Evolutionary conservation across 2,797 vertebrate genomes (phyloP).

Genomic region (Anguilla anguilla): DNA sequence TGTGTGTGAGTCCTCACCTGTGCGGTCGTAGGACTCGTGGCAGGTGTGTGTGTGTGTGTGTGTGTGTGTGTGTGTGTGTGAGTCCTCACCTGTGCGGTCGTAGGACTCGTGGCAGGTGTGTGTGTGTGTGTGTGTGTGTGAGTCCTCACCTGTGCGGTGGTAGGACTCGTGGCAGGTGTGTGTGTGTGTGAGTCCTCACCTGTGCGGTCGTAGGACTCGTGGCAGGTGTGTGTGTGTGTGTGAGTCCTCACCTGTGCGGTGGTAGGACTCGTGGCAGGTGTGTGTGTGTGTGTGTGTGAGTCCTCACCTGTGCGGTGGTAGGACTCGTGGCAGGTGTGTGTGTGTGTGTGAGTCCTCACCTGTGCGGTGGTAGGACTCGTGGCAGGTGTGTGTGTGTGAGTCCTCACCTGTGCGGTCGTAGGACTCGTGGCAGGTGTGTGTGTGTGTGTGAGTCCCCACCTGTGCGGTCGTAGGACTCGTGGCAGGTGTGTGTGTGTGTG

Average conservation of each 20-base stretch:
- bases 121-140: no score
- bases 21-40: constrained; percentile 81
- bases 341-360: no score
- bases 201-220: constrained; percentile 82
- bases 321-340: constrained; percentile 77
- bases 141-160: constrained; percentile 74
- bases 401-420: constrained; percentile 79
- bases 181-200: constrained; percentile 67
- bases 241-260: constrained; percentile 72
- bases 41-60: constrained; percentile 66
- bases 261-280: constrained; percentile 82
- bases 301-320: constrained; percentile 80
- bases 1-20: constrained; percentile 65
- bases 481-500: constrained; percentile 74
- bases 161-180: constrained; percentile 77
- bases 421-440: constrained; percentile 79
- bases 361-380: no score
- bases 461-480: constrained; percentile 82
- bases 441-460: constrained; percentile 55
- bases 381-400: no score
- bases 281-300: no score
- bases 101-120: constrained; percentile 81
- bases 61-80: constrained; percentile 34
- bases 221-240: constrained; percentile 70
- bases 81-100: constrained; percentile 79